These are phyloP conservation scores for Petrocephalus microphthalmus DNA, from an alignment of 2,113 vertebrate species.

Conservation along the genomic window DNA sequence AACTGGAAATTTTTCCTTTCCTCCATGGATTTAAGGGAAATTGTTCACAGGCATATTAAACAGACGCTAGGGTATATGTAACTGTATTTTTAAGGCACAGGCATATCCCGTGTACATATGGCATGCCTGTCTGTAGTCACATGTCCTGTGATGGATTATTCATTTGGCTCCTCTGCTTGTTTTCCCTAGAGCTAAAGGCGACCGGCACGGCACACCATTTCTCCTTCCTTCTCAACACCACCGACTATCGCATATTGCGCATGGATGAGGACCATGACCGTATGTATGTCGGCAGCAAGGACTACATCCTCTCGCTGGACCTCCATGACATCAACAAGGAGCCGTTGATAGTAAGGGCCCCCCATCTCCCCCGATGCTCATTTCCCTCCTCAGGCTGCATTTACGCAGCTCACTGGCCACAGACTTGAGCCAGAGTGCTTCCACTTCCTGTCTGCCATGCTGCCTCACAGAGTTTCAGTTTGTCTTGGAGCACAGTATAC, in stretches of 20 bases:
- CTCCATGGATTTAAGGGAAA: not conserved
- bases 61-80: not conserved
- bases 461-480: not conserved
- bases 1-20: not conserved
- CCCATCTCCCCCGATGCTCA: not conserved
- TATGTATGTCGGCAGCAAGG: conserved; percentile 98
- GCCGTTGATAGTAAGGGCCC: conserved; percentile 84
- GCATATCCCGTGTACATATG: not conserved
- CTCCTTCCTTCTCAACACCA: conserved; percentile 92
- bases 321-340: conserved; percentile 98
- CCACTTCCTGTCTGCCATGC: not conserved
- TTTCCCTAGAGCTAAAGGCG: conserved; percentile 76
- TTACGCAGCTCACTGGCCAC: not conserved
- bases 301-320: conserved; percentile 91
- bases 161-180: conserved; percentile 15
- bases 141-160: not conserved
- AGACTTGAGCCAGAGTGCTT: not conserved
- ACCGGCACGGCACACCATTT: conserved; percentile 92
- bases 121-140: not conserved
- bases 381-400: not conserved
- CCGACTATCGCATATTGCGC: conserved; percentile 89
- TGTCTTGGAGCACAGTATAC: not conserved
- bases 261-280: conserved; percentile 98
- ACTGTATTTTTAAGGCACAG: not conserved
- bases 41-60: not conserved